Evolutionary conservation across 2,113 vertebrate genomes (phyloP), one percentile per base, ranked within the genome.

Genomic region (Sapajus apella): DNA sequence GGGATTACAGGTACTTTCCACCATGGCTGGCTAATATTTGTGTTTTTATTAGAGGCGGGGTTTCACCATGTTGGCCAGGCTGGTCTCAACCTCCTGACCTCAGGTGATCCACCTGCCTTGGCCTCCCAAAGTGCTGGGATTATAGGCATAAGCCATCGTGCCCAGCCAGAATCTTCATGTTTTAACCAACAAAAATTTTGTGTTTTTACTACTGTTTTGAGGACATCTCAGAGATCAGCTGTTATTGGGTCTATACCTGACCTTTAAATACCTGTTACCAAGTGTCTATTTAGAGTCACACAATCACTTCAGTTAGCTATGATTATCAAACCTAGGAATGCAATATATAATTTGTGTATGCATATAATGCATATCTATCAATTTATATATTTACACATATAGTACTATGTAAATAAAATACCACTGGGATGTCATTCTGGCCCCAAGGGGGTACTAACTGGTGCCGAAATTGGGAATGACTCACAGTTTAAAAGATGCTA

Each of bases 211-310:
- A 40, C 32, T 80, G 77, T 32, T 83, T 88, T 85, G 18, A 92
- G 43, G 5, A 40, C 14, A 43, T 50, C 13, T 8, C 11, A 61
- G n/a, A 86, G 1, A 76, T 68, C 50, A 92, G 8, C n/a, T 58
- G 12, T 82, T 84, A 40, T 84, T 92, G 64, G 17, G 3, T 85
- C 7, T 68, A 58, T 12, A 37, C 2, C 13, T 64, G 52, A 84
- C 79, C 9, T 75, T 72, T 80, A 97, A 94, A 84, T 91, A 75
- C 27, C 58, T 94, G 4, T 70, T 66, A 56, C 10, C 43, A 92
- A 81, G 30, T 40, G 8, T 90, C 47, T 88, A 50, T 37, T 87
- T 80, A 35, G 8, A 73, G 2, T 58, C n/a, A 58, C 3, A 20
- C 30, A 84, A 72, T 92, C 30, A 87, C 21, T 55, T 92, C 45